A percentile compares a stretch with the other conserved stretches of the same genome.
Evolutionary conservation across 2,113 vertebrate species (phyloP).

Genomic region (Recurvirostra avosetta): DNA sequence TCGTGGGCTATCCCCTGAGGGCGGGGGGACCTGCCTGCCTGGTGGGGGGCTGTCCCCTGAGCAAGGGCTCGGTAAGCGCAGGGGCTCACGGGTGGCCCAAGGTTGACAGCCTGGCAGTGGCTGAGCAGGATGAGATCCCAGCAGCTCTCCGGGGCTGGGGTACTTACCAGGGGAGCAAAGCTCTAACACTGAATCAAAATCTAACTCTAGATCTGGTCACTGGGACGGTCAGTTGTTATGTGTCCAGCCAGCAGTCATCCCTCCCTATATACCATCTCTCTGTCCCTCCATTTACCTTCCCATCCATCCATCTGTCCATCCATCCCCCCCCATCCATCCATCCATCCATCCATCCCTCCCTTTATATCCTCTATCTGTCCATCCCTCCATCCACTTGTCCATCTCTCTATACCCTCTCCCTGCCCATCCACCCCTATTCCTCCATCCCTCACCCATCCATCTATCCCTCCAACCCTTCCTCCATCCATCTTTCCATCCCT

Average conservation of each 20-base stretch:
- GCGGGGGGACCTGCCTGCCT: background rate
- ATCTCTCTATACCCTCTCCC: background rate
- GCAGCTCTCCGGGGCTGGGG: background rate
- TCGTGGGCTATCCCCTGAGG: background rate
- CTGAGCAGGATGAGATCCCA: background rate
- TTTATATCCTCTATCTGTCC: too few species aligned
- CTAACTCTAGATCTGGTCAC: background rate
- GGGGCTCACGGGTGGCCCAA: rapidly evolving
- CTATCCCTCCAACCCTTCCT: background rate
- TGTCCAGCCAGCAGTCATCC: background rate
- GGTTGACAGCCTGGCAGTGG: background rate
- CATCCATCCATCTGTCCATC: background rate
- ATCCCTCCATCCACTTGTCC: too few species aligned
- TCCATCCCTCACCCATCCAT: too few species aligned
- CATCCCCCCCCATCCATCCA: too few species aligned
- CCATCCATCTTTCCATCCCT: background rate
- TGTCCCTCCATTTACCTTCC: background rate
- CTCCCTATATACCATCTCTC: background rate
- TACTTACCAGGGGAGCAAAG: background rate
- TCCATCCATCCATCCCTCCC: too few species aligned
- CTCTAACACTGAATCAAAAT: background rate
- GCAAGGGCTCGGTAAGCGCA: rapidly evolving
- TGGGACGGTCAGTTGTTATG: background rate
- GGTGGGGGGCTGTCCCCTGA: rapidly evolving
- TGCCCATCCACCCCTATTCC: too few species aligned